Evolutionary conservation across 2,113 vertebrate genomes (phyloP).

Genomic region (Excalfactoria chinensis): DNA sequence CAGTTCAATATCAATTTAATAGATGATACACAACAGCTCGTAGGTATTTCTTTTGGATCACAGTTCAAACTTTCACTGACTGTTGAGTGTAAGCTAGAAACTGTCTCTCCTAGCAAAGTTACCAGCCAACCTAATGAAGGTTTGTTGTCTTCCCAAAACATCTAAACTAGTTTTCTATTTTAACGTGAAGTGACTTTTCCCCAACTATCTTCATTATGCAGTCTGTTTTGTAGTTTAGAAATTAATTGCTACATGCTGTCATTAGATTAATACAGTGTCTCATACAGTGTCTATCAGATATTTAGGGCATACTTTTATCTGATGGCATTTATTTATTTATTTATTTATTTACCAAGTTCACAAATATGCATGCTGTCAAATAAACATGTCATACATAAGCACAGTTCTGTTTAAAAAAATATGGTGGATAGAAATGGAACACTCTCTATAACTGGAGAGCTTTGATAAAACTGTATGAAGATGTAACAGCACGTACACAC

Average conservation of each 20-base stretch:
- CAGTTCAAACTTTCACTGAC: background rate
- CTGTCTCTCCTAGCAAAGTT: background rate
- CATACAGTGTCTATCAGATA: background rate
- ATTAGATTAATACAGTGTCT: background rate
- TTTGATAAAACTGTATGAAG: background rate
- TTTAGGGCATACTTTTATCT: background rate
- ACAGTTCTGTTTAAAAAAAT: background rate
- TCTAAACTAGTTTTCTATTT: background rate
- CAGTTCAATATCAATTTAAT: background rate
- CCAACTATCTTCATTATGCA: background rate
- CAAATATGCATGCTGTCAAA: background rate
- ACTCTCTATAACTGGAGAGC: background rate
- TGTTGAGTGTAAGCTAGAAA: background rate
- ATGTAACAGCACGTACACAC: background rate
- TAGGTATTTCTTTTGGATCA: background rate
- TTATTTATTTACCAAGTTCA: background rate
- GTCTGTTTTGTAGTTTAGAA: background rate
- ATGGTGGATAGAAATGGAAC: background rate
- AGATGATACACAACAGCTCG: background rate
- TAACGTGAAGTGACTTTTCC: background rate
- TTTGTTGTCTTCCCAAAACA: background rate
- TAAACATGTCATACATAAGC: background rate
- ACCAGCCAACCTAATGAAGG: background rate
- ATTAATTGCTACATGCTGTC: background rate
- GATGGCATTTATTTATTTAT: too few species aligned